Conservation (phyloP, 2,113 vertebrate species). For the Hemiprocne comata region DNA sequence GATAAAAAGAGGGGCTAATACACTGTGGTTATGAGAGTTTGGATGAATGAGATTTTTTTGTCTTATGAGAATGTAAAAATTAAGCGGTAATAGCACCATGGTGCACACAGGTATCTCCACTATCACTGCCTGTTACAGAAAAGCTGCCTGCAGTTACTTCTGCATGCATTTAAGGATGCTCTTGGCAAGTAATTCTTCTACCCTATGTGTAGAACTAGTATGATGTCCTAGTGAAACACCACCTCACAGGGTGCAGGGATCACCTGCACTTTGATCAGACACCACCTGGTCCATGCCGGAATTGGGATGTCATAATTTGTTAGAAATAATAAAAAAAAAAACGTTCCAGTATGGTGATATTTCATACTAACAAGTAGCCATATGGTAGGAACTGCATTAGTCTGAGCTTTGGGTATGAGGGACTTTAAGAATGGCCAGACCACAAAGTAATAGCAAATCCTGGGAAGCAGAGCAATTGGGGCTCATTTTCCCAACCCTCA, state of each 20-base stretch:
- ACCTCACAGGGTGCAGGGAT: neutral
- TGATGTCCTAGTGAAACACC: neutral
- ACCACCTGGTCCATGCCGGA: neutral
- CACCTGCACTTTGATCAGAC: neutral
- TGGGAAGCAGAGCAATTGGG: neutral
- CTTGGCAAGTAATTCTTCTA: too few relatives aligned
- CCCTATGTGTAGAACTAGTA: neutral
- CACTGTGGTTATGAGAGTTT: neutral
- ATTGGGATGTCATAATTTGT: neutral
- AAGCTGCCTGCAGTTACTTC: neutral
- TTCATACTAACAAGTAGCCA: neutral
- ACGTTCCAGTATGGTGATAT: neutral
- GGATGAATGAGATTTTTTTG: neutral
- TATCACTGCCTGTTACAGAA: neutral
- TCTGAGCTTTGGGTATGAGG: neutral
- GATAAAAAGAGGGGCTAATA: neutral
- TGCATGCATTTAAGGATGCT: neutral
- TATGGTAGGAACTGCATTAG: neutral
- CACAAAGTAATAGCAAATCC: neutral
- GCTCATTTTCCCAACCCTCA: neutral
- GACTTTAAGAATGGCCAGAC: neutral
- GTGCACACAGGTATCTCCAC: neutral
- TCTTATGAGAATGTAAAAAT: neutral
- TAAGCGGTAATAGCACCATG: accelerated
- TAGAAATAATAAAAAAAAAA: neutral